Conservation (phyloP, 2,113 vertebrate genomes). For the Ochotona curzoniae region DNA sequence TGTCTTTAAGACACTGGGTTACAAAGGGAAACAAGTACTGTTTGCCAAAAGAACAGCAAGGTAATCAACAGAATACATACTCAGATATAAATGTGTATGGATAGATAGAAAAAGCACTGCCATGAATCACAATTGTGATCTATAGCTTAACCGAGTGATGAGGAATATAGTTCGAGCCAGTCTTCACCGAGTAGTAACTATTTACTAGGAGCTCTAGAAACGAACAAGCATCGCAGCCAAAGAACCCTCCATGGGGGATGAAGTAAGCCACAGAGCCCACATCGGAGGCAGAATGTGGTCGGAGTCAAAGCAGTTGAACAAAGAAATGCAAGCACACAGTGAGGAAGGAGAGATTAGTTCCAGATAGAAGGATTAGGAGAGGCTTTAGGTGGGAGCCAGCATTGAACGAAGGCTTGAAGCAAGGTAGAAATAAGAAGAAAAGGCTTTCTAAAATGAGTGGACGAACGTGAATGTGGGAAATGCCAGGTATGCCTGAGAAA, state of each 20-base stretch:
- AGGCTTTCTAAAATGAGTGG: background rate
- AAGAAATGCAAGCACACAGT: background rate
- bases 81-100: background rate
- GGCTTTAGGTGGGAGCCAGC: slow-evolving; percentile 65
- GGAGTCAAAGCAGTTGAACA: slow-evolving; percentile 28
- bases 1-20: background rate
- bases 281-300: background rate
- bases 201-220: background rate
- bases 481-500: background rate
- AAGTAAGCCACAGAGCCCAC: background rate
- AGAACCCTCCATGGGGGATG: background rate
- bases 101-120: background rate
- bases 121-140: background rate
- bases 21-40: background rate
- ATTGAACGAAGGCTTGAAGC: slow-evolving; percentile 63
- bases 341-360: slow-evolving; percentile 79
- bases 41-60: background rate
- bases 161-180: background rate
- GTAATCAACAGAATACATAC: background rate
- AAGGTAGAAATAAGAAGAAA: slow-evolving; percentile 66
- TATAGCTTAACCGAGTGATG: background rate
- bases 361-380: slow-evolving; percentile 75
- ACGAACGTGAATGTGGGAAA: background rate
- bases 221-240: background rate
- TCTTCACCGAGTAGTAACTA: background rate